Conservation (phyloP, 2,888 invertebrate genomes). For the Laspeyria flexula region DNA sequence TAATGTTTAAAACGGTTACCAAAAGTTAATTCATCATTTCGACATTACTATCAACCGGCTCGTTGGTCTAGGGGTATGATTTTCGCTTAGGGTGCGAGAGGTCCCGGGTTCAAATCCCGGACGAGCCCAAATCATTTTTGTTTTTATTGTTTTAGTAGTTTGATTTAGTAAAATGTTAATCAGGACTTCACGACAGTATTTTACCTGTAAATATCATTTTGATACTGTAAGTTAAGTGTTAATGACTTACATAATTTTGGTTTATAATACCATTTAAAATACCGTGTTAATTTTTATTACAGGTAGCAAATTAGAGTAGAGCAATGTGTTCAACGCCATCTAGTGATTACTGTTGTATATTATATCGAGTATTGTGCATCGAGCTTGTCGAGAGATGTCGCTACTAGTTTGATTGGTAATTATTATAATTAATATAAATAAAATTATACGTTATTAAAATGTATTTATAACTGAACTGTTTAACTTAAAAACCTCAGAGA, state of each 20-base stretch:
- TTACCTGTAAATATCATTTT: too few species aligned
- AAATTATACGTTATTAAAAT: background rate
- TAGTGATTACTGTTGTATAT: background rate
- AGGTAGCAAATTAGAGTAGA: too few species aligned
- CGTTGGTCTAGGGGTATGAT: conserved; percentile 87
- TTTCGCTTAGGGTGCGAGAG: conserved; percentile 87
- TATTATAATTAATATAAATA: background rate
- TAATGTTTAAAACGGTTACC: too few species aligned
- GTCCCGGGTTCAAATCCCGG: conserved; percentile 87
- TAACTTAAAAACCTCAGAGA: too few species aligned
- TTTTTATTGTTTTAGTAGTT: background rate
- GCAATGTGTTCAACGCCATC: conserved; percentile 1
- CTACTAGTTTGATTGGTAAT: background rate
- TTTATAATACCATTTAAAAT: too few species aligned
- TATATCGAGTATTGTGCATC: background rate
- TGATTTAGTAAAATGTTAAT: too few species aligned
- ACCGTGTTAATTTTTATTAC: too few species aligned
- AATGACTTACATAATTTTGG: too few species aligned
- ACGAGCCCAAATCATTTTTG: conserved; percentile 72
- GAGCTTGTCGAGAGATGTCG: background rate
- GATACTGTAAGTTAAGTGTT: too few species aligned
- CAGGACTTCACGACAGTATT: too few species aligned
- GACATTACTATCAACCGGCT: too few species aligned
- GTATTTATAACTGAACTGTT: background rate
- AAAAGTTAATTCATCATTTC: too few species aligned